phyloP scores from a whole-genome alignment of 2,888 invertebrate species.

The Eupithecia centaureata region DNA sequence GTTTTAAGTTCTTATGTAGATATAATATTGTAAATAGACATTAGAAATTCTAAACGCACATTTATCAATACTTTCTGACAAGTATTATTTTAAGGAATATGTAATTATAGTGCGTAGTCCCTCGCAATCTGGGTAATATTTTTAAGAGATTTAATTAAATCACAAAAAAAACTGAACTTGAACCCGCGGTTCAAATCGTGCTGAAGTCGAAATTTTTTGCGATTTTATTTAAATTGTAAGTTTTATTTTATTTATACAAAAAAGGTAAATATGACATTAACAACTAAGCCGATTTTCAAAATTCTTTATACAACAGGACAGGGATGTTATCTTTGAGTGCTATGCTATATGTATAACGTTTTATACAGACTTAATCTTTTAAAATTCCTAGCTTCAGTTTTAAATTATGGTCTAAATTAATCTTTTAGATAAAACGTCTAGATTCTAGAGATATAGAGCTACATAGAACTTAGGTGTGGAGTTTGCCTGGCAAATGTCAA shows the following conservation, averaged over 20 bases:
- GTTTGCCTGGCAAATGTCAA: conserved; percentile 55
- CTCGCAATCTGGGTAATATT: too few species aligned
- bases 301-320: background rate
- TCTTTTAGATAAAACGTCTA: background rate
- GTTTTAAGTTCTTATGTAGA: background rate
- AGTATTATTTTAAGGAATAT: too few species aligned
- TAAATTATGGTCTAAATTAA: background rate
- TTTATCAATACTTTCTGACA: background rate
- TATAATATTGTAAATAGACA: conserved; percentile 1
- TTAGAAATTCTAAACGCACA: background rate
- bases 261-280: background rate
- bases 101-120: too few species aligned
- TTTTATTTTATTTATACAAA: background rate
- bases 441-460: conserved; percentile 7
- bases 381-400: background rate
- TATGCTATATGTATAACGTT: background rate
- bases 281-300: background rate
- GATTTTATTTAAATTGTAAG: too few species aligned
- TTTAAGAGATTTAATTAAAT: too few species aligned
- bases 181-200: too few species aligned
- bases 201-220: too few species aligned
- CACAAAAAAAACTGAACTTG: too few species aligned
- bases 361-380: background rate
- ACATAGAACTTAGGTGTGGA: conserved; percentile 40
- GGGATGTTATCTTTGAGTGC: background rate